Evolutionary conservation across 92 coral and sea anemone species (phyloP), one percentile per base, ranked within the genome.

Genomic region (Epizoanthus ramosus): DNA sequence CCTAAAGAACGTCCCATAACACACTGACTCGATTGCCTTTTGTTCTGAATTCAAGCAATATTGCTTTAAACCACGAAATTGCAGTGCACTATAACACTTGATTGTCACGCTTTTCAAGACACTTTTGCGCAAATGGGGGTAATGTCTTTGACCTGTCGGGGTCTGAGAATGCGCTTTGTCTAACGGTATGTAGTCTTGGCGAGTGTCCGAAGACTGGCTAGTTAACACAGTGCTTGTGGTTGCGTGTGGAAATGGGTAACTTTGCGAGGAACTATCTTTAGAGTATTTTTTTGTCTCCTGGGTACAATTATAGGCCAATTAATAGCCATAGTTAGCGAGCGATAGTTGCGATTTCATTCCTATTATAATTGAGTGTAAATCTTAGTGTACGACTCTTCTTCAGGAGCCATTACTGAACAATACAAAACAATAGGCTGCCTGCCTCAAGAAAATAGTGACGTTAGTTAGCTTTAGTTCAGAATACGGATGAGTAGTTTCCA

Each of bases 11-110:
- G 68, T 75, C 24, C 71, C 71, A 14, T 64, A 64, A 6, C 45
- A 76, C 69, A 61, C 24, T 75, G 68, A 9, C 22, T 16, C 37
- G 31, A 25, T 6, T 5, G 68, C 45, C 80, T 61, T 77, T 77
- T 77, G 82, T 77, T 77, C 52, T 14, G 59, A 23, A 43, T 77
- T 41, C 68, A 10, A 17, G 67, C 80, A 75, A 75, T 75, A 75
- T 57, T 75, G 80, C 80, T 75, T 58, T 8, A 37, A 75, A 56
- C 19, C 54, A 9, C 54, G 54, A 50, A 50, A 50, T 12, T 50
- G 15, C 14, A 75, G 59, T 31, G 41, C 39, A n/a, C 37, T 35
- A 35, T 33, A 64, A 17, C 22, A 60, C 25, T 9, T 21, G 41
- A 9, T 58, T 33, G 31, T 57, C 63, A 8, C 80, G 68, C 68